Conservation (phyloP, 1,140 invertebrate species). For the Bathynomus jamesi region DNA sequence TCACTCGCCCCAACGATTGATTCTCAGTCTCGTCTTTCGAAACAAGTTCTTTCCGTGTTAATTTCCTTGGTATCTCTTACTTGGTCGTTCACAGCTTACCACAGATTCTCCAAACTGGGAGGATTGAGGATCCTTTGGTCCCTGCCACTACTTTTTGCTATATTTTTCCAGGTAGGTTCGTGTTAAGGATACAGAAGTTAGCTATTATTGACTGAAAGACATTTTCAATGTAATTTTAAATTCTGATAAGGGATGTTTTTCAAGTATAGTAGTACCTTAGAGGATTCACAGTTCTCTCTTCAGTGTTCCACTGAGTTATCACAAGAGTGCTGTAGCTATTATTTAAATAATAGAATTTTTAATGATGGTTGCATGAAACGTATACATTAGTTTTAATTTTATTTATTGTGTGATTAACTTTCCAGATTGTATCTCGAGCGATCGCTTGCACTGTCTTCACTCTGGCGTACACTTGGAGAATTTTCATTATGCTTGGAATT, state of each 20-base stretch:
- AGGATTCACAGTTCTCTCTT: no score
- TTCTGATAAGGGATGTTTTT: no score
- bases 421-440: background rate
- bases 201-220: no score
- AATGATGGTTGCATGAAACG: no score
- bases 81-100: background rate
- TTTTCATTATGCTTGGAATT: background rate
- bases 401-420: background rate
- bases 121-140: background rate
- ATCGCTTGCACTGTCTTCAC: background rate
- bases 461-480: background rate
- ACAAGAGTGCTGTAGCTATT: no score
- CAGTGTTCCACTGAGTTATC: no score
- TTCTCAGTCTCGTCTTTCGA: background rate
- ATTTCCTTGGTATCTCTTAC: background rate
- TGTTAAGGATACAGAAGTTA: no score
- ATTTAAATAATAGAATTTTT: no score
- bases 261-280: no score
- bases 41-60: background rate
- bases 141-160: background rate
- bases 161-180: background rate
- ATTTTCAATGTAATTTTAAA: no score
- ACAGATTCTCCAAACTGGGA: background rate
- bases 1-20: background rate
- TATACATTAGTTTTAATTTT: no score